Percentiles rank a stretch among this genome's conserved stretches.
Conservation (phyloP, 2,888 invertebrate species). For the Aphodius granarius region DNA sequence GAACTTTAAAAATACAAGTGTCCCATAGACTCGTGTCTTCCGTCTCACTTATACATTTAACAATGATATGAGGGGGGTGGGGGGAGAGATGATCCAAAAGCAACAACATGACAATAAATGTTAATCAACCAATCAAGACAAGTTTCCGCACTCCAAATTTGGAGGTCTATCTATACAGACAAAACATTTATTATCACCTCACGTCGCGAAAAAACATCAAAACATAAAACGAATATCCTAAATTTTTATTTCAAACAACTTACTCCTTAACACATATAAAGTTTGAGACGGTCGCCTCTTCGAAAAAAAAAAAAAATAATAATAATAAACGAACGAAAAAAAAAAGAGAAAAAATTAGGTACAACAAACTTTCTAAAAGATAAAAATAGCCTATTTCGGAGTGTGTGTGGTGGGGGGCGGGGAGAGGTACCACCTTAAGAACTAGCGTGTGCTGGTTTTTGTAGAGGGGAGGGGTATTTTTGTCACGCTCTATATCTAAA, state of each 20-base stretch:
- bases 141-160: background rate
- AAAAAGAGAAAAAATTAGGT: background rate
- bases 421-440: background rate
- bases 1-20: conserved; percentile 21
- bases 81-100: conserved; percentile 2
- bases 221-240: conserved; percentile 1
- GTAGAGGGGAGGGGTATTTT: too few species aligned
- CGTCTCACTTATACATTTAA: conserved; percentile 11
- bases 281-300: background rate
- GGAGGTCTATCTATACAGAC: background rate
- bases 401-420: too few species aligned
- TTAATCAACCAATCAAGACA: background rate
- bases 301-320: background rate
- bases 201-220: background rate
- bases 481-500: background rate
- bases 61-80: conserved; percentile 5
- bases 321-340: background rate
- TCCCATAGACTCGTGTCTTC: background rate
- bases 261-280: background rate
- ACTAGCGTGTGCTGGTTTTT: background rate
- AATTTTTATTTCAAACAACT: conserved; percentile 9
- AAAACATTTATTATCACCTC: conserved; percentile 5
- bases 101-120: conserved; percentile 14
- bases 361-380: background rate
- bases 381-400: background rate